Base-by-base conservation (phyloP, 2,888 invertebrate species). In the Sialis lutaria region DNA sequence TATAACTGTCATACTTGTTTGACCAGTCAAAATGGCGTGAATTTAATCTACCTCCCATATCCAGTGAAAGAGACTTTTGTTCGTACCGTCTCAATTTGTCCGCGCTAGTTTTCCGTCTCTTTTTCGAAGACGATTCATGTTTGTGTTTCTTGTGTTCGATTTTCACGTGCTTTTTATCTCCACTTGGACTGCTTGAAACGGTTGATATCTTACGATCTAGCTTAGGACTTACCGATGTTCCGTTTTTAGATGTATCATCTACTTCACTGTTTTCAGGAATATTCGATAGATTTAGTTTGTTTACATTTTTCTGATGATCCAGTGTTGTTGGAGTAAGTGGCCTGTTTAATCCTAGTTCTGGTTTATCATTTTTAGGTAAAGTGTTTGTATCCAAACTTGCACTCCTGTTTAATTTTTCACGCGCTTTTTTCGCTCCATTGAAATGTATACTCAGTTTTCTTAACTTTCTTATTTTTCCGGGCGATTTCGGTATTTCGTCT, bases 321-420 rank as follows among this genome's bases (percentile, higher is more conserved):
- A 70, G 57, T 54, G 69, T 69, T 54, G 69, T 69, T 1, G 66
- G 69, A 7, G 70, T 56, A 51, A 70, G 69, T 64, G 70, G 66
- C 49, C 67, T 58, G 40, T 67, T 60, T 48, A 71, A 55, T 52
- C 70, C 6, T 70, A 42, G n/a, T 8, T 42, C 42, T 4, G n/a
- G 8, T 31, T 42, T 42, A 31, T 42, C 30, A 2, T 5, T 31
- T 9, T 42, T 58, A 42, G 54, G 55, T 10, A 39, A 42, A 5
- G 41, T 47, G 39, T 53, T 53, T 42, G 51, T 55, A 34, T 55
- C 54, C 13, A 48, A 12, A 46, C 49, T 42, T 39, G 44, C 48
- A 46, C 48, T 47, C 48, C 49, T 30, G 40, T 46, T 49, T 50
- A 52, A 33, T 48, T 49, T 50, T 46, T 40, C 39, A 48, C 44